These are phyloP conservation scores for Pecten maximus DNA, from an alignment of 2,888 invertebrate genomes.

Conservation along the genomic window DNA sequence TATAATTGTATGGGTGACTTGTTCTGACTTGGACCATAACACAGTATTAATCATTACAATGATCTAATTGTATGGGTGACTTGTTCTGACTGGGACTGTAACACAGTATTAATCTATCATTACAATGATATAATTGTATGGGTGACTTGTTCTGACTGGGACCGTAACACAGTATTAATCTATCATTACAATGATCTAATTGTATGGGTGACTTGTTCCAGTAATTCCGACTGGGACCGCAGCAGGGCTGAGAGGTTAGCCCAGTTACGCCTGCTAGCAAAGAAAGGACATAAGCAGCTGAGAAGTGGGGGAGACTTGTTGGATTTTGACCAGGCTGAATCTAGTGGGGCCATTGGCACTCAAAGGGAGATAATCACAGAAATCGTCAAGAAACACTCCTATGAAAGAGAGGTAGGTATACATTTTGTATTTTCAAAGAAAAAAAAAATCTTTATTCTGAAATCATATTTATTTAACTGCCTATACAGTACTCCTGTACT, in stretches of 20 bases:
- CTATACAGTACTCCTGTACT: no score
- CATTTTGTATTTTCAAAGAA: neutral
- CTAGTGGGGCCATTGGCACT: constrained; percentile 63
- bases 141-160: constrained; percentile 61
- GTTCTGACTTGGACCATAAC: no score
- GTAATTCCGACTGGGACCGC: constrained; percentile 69
- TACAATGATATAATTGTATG: neutral
- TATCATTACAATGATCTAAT: neutral
- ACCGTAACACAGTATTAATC: no score
- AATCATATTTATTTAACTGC: neutral
- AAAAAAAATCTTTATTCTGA: neutral
- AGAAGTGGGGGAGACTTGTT: constrained; percentile 57
- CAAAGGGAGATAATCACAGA: constrained; percentile 67
- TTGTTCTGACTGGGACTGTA: no score
- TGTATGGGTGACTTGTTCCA: neutral
- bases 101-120: no score
- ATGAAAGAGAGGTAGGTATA: constrained; percentile 74
- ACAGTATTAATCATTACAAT: no score
- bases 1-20: no score
- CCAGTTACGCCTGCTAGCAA: constrained; percentile 59
- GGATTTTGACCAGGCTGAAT: constrained; percentile 57
- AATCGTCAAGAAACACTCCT: constrained; percentile 70
- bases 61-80: no score
- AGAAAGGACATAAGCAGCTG: constrained; percentile 61
- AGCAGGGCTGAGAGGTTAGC: constrained; percentile 72